Base-by-base conservation (phyloP, 2,797 vertebrate genomes). In the Rhynchonycteris naso region DNA sequence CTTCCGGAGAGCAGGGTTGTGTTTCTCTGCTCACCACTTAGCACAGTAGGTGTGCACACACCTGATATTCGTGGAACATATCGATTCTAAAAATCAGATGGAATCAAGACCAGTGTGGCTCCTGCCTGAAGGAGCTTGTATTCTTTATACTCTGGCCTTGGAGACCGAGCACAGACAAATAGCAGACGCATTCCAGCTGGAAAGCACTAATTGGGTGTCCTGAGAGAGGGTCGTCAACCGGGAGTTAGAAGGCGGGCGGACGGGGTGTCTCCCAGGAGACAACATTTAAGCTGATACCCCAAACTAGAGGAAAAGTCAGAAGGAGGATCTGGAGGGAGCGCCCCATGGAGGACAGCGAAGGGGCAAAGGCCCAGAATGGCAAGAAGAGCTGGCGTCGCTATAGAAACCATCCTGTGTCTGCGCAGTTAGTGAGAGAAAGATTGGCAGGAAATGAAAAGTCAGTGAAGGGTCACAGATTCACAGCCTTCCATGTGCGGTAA, bases 41-140 rank as follows among this genome's bases (percentile, higher is more conserved):
- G 2, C 15, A 10, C 7, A 30, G 5, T 28, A 26, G 56, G 4
- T 13, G 3, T 38, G 3, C 5, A 4, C 7, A 5, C 6, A 10
- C 58, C 89, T n/a, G 26, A 3, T 84, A 26, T 22, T n/a, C 50
- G 1, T 19, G 7, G 26, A 78, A 33, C 4, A 7, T n/a, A 50
- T 2, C 11, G 1, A 54, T 69, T 90, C 52, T 19, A 80, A 21
- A 65, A 81, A 24, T 71, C 9, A 66, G 1, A 50, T 69, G 26
- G 76, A 21, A 75, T 50, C 22, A 43, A 59, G 50, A 43, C 35
- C 76, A 1, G 19, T 16, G 0, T 7, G 8, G n/a, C 68, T 76
- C 18, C 4, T 21, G 61, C 2, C 30, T 33, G 35, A 1, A 26
- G 35, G 38, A 88, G 15, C 22, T 58, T 61, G 18, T 33, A 9